These are phyloP conservation scores for Neodiprion fabricii DNA, from an alignment of 1,140 invertebrate species.

Conservation along the genomic window DNA sequence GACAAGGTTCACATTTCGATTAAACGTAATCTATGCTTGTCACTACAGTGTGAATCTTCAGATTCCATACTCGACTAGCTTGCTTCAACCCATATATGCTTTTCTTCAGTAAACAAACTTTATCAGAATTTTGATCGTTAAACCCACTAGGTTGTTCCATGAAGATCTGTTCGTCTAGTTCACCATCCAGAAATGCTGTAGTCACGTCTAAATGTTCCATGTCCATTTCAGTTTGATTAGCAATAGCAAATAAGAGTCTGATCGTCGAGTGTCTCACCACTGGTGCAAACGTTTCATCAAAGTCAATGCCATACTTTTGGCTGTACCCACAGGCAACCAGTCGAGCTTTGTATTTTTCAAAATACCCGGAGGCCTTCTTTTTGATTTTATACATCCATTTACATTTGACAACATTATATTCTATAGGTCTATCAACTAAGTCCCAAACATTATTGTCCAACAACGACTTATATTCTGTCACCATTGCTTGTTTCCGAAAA, in stretches of 20 bases:
- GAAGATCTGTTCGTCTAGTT: conserved; percentile 47
- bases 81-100: conserved; percentile 33
- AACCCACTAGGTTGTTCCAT: conserved; percentile 42
- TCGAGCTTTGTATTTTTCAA: conserved; percentile 32
- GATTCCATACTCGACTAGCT: conserved; percentile 25
- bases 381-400: neutral
- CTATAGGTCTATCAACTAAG: neutral
- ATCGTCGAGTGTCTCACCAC: conserved; percentile 21
- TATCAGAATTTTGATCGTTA: neutral
- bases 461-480: neutral
- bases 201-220: conserved; percentile 43
- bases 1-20: neutral
- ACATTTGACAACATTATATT: neutral
- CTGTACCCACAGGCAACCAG: conserved; percentile 39
- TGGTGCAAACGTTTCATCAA: conserved; percentile 30
- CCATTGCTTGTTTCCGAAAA: neutral
- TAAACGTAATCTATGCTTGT: too few relatives aligned
- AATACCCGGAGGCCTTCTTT: conserved; percentile 27
- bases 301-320: conserved; percentile 41
- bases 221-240: conserved; percentile 26
- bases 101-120: conserved; percentile 17
- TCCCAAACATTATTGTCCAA: neutral
- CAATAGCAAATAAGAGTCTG: conserved; percentile 40
- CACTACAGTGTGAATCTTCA: too few relatives aligned
- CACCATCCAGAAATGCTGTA: conserved; percentile 44